Conservation (phyloP, 53 echinoderm and acorn worm species). For the Stichopus horrens region DNA sequence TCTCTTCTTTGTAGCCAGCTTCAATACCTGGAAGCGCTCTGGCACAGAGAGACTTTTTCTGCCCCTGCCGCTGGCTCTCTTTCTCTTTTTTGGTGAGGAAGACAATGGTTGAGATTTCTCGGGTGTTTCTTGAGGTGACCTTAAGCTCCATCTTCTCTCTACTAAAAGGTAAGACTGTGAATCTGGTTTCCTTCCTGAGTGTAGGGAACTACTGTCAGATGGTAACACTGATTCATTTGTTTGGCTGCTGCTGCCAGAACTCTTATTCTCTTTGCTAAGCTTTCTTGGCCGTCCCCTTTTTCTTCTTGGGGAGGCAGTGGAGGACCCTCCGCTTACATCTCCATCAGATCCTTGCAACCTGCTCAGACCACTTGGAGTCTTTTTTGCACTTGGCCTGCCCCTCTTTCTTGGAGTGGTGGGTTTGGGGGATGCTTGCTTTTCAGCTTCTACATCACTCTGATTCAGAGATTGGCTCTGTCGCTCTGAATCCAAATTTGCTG, state of each 20-base stretch:
- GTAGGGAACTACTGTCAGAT: not conserved
- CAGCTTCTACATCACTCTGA: not conserved
- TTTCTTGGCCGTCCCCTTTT: not conserved
- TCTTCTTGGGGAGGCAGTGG: not conserved
- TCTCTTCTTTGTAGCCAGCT: slow-evolving; percentile 36
- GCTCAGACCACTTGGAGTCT: not conserved
- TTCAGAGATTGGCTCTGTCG: not conserved
- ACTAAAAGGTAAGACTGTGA: not conserved
- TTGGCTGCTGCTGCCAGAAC: not conserved
- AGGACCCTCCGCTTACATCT: not conserved
- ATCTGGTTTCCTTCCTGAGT: not conserved
- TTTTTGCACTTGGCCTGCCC: not conserved
- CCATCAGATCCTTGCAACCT: not conserved
- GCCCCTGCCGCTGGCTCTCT: not conserved
- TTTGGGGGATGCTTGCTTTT: not conserved
- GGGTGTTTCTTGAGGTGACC: not conserved
- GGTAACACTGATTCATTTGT: not conserved
- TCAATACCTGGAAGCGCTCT: not conserved
- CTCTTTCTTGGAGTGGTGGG: slow-evolving; percentile 7
- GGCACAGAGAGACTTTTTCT: not conserved
- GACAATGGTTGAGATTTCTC: not conserved
- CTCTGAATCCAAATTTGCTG: no score
- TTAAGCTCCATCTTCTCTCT: slow-evolving; percentile 23
- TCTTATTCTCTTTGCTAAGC: not conserved
- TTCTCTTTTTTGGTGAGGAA: not conserved